Base-by-base conservation (phyloP, 2,888 invertebrate genomes). In the Apamea sordens region DNA sequence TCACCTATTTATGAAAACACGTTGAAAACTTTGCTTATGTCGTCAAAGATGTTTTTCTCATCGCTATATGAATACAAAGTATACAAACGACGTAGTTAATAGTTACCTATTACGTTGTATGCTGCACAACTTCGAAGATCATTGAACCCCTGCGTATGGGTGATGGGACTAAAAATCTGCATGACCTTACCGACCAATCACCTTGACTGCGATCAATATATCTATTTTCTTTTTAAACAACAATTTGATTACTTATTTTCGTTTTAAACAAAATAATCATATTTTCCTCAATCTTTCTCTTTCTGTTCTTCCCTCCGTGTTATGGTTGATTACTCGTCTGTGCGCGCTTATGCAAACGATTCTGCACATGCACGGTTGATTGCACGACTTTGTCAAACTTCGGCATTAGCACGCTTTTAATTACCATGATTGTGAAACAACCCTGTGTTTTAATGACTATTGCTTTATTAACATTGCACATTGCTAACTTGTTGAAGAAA, bases 231-330 rank as follows among this genome's bases (percentile, higher is more conserved):
- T 67, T 71, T 44, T 36, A 65, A 61, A 41, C 21, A 70, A 65
- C 18, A 44, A 65, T 53, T 61, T 61, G 5, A 41, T 41, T 63
- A 36, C 32, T 59, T 59, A 36, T 74, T 44, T 83, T 72, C 21
- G 32, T 61, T 65, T 70, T 18, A 13, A 75, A 72, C 32, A 53
- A 70, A 64, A 71, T 1, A 53, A 44, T 15, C 13, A 24, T 67
- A 81, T 92, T 94, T 92, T 94, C 94, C 94, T 94, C 94, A 94
- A 85, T 92, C 92, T 89, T 82, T 94, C 94, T 93, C 93, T 92
- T 88, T 94, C 92, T 88, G 77, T 80, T 87, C 83, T 87, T 85
- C 85, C 82, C 59, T 53, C n/a, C 11, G 87, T 86, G 89, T 86
- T 81, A 85, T 85, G 80, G 82, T 86, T 81, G 61, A 86, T 83